Evolutionary conservation across 2,888 invertebrate species (phyloP).

Genomic region (Dendrolimus pini): DNA sequence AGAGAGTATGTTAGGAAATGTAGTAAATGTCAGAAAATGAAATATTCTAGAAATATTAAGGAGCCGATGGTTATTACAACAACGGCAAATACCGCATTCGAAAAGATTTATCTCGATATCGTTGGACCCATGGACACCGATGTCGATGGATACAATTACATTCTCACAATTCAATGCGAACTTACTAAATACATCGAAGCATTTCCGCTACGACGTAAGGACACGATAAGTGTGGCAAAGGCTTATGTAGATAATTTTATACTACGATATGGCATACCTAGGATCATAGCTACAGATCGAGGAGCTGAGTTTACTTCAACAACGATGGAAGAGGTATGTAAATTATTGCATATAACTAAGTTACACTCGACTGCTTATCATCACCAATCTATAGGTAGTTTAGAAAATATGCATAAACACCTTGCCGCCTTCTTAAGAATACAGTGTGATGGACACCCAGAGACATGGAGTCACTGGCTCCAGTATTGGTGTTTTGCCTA

Average conservation of each 20-base stretch:
- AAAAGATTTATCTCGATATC: constrained; percentile 6
- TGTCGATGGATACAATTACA: constrained; percentile 1
- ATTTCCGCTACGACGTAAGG: constrained; percentile 5
- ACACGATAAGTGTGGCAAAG: constrained; percentile 4
- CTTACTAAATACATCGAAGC: constrained; percentile 7
- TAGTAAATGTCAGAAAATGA: too few relatives aligned
- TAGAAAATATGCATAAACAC: constrained; percentile 12
- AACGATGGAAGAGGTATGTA: constrained; percentile 8
- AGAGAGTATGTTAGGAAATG: too few relatives aligned
- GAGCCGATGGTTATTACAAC: constrained; percentile 7
- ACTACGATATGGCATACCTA: constrained; percentile 8
- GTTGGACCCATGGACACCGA: constrained; percentile 4
- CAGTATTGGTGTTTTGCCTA: constrained; percentile 17
- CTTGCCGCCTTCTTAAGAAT: constrained; percentile 9
- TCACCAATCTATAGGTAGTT: constrained; percentile 11
- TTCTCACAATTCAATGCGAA: constrained; percentile 8
- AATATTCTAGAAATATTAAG: background rate
- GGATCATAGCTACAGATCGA: constrained; percentile 4
- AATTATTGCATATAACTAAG: constrained; percentile 9
- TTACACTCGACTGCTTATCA: constrained; percentile 11
- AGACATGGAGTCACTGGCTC: constrained; percentile 15
- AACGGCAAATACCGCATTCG: constrained; percentile 6
- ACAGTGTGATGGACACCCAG: constrained; percentile 5
- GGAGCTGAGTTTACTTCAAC: constrained; percentile 11
- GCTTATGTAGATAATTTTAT: constrained; percentile 6